Evolutionary conservation across 2,888 invertebrate species (phyloP), one percentile per base, ranked within the genome.

Genomic region (Pseudococcus viburni): DNA sequence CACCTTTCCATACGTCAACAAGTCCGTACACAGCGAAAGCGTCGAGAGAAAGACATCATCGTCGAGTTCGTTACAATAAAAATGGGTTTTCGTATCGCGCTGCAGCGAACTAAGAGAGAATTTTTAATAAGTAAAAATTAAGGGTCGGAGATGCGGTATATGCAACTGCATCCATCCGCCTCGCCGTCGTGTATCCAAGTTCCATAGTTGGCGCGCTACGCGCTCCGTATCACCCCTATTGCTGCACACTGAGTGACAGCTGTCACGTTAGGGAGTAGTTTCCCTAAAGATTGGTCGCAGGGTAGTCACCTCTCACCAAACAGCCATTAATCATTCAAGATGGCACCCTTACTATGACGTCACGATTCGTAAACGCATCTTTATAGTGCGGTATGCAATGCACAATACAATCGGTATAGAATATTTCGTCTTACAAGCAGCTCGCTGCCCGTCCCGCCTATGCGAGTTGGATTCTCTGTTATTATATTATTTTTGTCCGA

Each of bases 321-420:
- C 86, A 86, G 73, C 86, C 73, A 86, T 86, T 86, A 86, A 86
- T 86, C 86, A 86, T 86, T 86, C 86, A 86, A 86, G 86, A 86
- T 86, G 86, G 86, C 86, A 86, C 86, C 86, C 86, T 86, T 86
- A 19, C 51, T 33, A 86, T 86, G 86, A 86, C 86, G 86, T 86
- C 86, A 86, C 46, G 86, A 86, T 64, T 86, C 46, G 39, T 48
- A 22, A 73, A 73, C 86, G 86, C 48, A 73, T 86, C 73, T 86
- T 86, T 73, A 17, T 33, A 26, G 17, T 42, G 42, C 42, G 42
- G 77, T 26, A 22, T 22, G 26, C 39, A 12, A 77, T 77, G 26
- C 68, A 68, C 68, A 68, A 68, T 68, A 26, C 68, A 15, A 68
- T 26, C 7, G 4, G 55, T 55, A n/a, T 55, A 55, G 17, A 55